These are phyloP conservation scores for Urocyon cinereoargenteus DNA, from an alignment of 2,797 vertebrate genomes.

Conservation along the genomic window DNA sequence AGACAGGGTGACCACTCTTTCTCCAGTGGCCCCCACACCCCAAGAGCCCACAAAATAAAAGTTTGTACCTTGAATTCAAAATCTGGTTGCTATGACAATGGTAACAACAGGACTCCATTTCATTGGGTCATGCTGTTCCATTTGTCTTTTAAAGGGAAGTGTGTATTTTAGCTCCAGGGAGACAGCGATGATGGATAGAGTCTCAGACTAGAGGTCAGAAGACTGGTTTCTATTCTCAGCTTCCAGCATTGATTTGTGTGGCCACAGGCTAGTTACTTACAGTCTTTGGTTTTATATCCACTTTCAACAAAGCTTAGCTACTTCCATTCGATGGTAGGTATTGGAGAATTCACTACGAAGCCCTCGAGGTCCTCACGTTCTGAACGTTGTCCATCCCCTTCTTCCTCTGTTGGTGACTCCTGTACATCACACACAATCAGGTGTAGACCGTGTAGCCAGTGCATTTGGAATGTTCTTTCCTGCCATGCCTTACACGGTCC, in stretches of 20 bases:
- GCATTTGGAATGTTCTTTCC: not conserved
- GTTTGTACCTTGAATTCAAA: slow-evolving; percentile 52
- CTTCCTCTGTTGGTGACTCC: accelerated
- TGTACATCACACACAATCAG: not conserved
- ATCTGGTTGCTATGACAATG: slow-evolving; percentile 54
- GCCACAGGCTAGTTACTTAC: slow-evolving; percentile 38
- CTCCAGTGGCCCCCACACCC: not conserved
- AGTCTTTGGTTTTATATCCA: not conserved
- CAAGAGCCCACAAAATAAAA: not conserved
- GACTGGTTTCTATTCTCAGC: slow-evolving; percentile 71
- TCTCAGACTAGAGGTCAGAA: slow-evolving; percentile 34
- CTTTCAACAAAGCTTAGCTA: slow-evolving; percentile 2
- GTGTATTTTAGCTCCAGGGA: slow-evolving; percentile 20
- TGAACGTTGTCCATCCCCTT: not conserved
- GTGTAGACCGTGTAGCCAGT: accelerated
- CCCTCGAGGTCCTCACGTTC: not conserved
- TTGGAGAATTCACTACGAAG: not conserved
- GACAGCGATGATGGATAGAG: slow-evolving; percentile 57
- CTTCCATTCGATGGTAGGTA: not conserved
- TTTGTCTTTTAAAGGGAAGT: slow-evolving; percentile 55
- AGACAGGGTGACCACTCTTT: not conserved
- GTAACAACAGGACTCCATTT: not conserved
- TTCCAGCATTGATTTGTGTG: slow-evolving; percentile 65
- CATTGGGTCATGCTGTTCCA: not conserved
- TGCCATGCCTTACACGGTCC: not conserved